phyloP scores from a whole-genome alignment of 2,888 invertebrate species.

The Leptarthrus brevirostris region DNA sequence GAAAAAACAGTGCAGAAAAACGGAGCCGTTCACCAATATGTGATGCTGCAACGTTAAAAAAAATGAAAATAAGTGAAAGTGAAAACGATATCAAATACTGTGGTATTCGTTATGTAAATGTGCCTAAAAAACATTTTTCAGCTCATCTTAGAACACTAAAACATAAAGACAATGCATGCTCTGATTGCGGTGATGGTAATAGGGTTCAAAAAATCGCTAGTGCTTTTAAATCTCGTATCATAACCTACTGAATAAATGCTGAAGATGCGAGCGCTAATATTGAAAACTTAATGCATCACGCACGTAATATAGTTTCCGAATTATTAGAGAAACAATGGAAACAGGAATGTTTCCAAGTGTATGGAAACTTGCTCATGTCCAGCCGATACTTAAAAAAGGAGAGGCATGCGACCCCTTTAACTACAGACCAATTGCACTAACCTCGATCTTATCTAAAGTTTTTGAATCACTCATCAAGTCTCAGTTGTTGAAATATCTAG shows the following conservation, averaged over 20 bases:
- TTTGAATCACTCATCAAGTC: too few relatives aligned
- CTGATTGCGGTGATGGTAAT: not conserved
- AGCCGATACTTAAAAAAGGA: too few relatives aligned
- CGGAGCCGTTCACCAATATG: not conserved
- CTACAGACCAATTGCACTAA: too few relatives aligned
- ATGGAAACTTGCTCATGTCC: too few relatives aligned
- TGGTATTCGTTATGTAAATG: not conserved
- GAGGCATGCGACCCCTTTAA: too few relatives aligned
- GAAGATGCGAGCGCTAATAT: not conserved
- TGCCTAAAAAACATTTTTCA: not conserved
- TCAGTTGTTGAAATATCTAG: too few relatives aligned
- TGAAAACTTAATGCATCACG: not conserved
- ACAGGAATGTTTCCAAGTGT: too few relatives aligned
- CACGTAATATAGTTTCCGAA: not conserved
- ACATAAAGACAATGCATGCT: not conserved
- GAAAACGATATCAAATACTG: not conserved
- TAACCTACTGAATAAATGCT: not conserved
- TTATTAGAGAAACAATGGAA: too few relatives aligned
- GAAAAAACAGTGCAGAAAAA: not conserved
- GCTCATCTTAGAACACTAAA: not conserved
- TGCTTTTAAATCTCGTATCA: conserved; percentile 6
- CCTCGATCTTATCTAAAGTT: too few relatives aligned
- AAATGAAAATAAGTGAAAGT: not conserved
- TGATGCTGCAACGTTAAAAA: not conserved
- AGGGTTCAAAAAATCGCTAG: not conserved